phyloP scores from a whole-genome alignment of 2,797 vertebrate genomes.

The Crocidura indochinensis region DNA sequence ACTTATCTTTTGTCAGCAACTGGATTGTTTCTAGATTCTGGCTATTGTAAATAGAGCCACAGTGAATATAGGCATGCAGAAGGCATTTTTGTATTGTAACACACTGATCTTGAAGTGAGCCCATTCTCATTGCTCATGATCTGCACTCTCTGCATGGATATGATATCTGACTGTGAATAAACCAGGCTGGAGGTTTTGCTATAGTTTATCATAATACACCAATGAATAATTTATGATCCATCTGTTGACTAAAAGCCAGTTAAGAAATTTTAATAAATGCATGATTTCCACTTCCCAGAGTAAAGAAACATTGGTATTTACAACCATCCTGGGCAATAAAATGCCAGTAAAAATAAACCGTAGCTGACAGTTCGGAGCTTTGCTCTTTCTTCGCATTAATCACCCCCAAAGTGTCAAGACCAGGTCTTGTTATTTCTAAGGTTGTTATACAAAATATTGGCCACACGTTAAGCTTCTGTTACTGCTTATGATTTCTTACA shows the following conservation, averaged over 20 bases:
- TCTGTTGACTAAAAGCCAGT: conserved; percentile 55
- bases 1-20: too few species aligned
- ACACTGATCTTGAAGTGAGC: background rate
- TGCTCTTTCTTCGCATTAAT: conserved; percentile 22
- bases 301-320: background rate
- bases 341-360: conserved; percentile 24
- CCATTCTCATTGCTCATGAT: background rate
- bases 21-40: too few species aligned
- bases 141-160: background rate
- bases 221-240: conserved; percentile 48
- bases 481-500: conserved; percentile 52
- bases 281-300: background rate
- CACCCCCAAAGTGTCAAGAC: background rate
- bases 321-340: conserved; percentile 55
- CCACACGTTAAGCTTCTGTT: conserved; percentile 50
- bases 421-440: background rate
- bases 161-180: conserved; percentile 4
- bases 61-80: too few species aligned
- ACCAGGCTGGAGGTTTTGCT: conserved; percentile 13
- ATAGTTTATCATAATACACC: background rate
- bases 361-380: conserved; percentile 7
- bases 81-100: too few species aligned
- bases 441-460: conserved; percentile 26
- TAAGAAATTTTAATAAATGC: conserved; percentile 58
- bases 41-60: too few species aligned